A percentile compares a stretch with the other conserved stretches of the same genome.
Conservation (phyloP, 2,113 vertebrate genomes). For the Pterocles burchelli region DNA sequence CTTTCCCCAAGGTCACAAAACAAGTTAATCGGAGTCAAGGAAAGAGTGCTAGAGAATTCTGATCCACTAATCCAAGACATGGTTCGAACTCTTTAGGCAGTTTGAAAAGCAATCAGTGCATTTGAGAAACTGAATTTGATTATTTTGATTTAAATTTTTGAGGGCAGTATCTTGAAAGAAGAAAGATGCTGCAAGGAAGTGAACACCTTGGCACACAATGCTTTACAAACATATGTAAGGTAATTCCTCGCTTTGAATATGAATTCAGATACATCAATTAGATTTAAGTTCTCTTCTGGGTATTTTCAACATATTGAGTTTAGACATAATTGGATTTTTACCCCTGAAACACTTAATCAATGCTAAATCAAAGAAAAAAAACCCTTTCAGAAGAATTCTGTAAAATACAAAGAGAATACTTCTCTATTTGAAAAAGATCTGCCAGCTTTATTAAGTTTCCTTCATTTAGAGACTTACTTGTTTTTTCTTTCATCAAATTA, state of each 20-base stretch:
- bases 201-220: background rate
- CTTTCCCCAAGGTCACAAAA: background rate
- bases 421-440: conserved; percentile 22
- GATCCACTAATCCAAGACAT: background rate
- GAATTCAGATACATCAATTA: conserved; percentile 57
- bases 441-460: conserved; percentile 22
- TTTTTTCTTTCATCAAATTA: conserved; percentile 63
- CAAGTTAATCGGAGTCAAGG: background rate
- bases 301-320: conserved; percentile 61
- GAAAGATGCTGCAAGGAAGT: conserved; percentile 36
- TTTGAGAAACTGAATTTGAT: background rate
- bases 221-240: conserved; percentile 39
- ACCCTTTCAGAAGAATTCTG: background rate
- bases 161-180: conserved; percentile 37
- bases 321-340: conserved; percentile 62
- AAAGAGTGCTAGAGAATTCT: background rate
- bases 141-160: conserved; percentile 36
- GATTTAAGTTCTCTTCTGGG: conserved; percentile 41
- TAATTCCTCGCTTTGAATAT: conserved; percentile 49
- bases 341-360: conserved; percentile 58
- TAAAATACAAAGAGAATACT: conserved; percentile 44
- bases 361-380: conserved; percentile 57
- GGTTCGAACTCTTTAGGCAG: background rate
- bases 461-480: conserved; percentile 47
- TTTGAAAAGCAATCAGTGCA: conserved; percentile 19